A percentile compares a stretch with the other conserved stretches of the same genome.
phyloP scores from a whole-genome alignment of 2,113 vertebrate genomes.

The Vanacampus margaritifer region DNA sequence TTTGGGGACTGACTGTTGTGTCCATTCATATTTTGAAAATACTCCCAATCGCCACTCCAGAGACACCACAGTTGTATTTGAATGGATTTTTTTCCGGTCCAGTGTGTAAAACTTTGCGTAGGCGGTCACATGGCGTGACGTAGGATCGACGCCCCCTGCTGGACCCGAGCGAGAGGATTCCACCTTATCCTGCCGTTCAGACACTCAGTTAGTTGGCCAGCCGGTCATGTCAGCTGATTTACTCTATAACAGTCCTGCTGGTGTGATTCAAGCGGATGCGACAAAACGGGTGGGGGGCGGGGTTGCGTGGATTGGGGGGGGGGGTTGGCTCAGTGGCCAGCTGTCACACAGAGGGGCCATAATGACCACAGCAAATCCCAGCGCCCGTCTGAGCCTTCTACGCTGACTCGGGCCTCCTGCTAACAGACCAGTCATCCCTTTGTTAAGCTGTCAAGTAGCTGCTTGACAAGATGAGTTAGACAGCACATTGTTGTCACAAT shows the following conservation, averaged over 20 bases:
- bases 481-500: slow-evolving; percentile 32
- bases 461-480: slow-evolving; percentile 50
- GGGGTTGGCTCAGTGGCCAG: slow-evolving; percentile 42
- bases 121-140: neutral
- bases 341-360: slow-evolving; percentile 61
- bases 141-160: neutral
- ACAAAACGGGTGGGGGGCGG: slow-evolving; percentile 52
- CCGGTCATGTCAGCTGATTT: slow-evolving; percentile 60
- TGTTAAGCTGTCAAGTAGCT: slow-evolving; percentile 61
- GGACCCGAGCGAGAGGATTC: neutral
- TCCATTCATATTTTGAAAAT: too few species aligned
- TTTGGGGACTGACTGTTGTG: too few species aligned
- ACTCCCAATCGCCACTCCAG: neutral
- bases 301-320: neutral
- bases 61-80: too few species aligned
- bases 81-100: too few species aligned
- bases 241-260: slow-evolving; percentile 56
- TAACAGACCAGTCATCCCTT: slow-evolving; percentile 62
- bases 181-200: slow-evolving; percentile 13
- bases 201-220: slow-evolving; percentile 26
- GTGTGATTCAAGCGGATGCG: slow-evolving; percentile 59
- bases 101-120: too few species aligned
- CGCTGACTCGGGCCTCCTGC: slow-evolving; percentile 56
- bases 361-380: slow-evolving; percentile 57
- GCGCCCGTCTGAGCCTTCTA: slow-evolving; percentile 50